Evolutionary conservation across 2,113 vertebrate species (phyloP).

Genomic region (Dasyprocta punctata): DNA sequence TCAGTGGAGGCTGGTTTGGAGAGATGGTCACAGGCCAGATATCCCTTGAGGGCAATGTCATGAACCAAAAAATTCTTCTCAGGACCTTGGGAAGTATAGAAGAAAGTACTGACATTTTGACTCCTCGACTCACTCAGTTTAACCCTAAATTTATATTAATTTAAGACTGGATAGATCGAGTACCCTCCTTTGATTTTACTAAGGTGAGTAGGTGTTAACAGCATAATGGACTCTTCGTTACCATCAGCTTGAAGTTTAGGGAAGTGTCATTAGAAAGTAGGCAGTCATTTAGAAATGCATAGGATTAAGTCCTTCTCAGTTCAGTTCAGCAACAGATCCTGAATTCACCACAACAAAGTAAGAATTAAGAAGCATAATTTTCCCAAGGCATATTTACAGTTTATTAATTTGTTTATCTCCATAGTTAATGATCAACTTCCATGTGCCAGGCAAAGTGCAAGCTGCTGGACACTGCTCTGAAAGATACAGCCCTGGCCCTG

Average conservation of each 20-base stretch:
- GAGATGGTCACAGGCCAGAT: neutral
- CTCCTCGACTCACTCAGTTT: neutral
- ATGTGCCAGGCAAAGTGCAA: neutral
- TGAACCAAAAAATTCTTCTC: neutral
- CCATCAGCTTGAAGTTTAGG: neutral
- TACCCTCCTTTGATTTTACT: neutral
- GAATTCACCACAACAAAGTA: neutral
- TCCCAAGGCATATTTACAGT: neutral
- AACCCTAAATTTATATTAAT: neutral
- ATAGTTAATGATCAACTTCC: neutral
- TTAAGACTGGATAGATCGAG: neutral
- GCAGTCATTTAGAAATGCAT: neutral
- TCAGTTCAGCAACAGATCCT: neutral
- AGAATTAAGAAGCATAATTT: neutral
- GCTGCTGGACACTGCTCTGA: too few species aligned
- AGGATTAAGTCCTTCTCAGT: neutral
- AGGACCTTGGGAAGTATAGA: neutral
- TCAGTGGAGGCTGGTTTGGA: neutral
- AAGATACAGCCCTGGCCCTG: too few species aligned
- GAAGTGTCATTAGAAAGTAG: neutral
- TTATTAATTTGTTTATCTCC: neutral
- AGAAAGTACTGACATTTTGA: neutral
- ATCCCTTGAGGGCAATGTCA: neutral
- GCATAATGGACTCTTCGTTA: neutral
- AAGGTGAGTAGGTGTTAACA: neutral